A percentile compares a stretch with the other conserved stretches of the same genome.
Evolutionary conservation across 2,797 vertebrate genomes (phyloP).

Genomic region (Sphaeramia orbicularis): DNA sequence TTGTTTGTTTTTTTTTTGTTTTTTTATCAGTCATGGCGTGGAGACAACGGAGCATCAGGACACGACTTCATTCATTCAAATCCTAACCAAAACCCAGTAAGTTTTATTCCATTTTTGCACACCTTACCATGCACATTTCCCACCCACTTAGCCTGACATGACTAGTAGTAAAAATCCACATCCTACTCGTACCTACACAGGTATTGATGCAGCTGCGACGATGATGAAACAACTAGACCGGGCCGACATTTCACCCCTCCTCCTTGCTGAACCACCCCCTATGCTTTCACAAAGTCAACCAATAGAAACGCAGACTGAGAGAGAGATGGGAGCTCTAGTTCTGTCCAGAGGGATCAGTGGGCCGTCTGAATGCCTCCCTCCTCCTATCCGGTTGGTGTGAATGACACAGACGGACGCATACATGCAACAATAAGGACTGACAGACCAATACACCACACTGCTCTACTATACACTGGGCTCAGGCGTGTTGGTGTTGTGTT

Average conservation of each 20-base stretch:
- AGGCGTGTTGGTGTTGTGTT: too few species aligned
- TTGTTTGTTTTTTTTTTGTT: too few species aligned
- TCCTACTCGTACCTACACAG: constrained; percentile 27
- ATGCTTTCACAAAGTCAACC: constrained; percentile 6
- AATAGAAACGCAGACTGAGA: constrained; percentile 11
- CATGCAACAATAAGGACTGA: constrained; percentile 21
- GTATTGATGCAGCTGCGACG: too few species aligned
- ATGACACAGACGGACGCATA: constrained; percentile 27
- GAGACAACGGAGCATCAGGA: too few species aligned
- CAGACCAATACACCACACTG: constrained; percentile 12
- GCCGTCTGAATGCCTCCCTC: constrained; percentile 36
- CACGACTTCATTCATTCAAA: too few species aligned
- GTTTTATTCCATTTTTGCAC: constrained; percentile 47
- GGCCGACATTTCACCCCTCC: constrained; percentile 4
- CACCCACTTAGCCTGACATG: constrained; percentile 34
- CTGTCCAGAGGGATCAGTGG: constrained; percentile 40
- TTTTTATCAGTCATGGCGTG: too few species aligned
- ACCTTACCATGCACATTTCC: constrained; percentile 42
- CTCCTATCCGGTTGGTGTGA: constrained; percentile 29
- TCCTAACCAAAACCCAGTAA: too few species aligned
- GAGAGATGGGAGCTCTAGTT: constrained; percentile 19
- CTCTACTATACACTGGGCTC: constrained; percentile 13
- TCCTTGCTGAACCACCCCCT: too few species aligned
- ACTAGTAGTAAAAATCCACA: too few species aligned
- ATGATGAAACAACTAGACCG: constrained; percentile 3